phyloP scores from a whole-genome alignment of 2,113 vertebrate genomes.

The Pan paniscus region DNA sequence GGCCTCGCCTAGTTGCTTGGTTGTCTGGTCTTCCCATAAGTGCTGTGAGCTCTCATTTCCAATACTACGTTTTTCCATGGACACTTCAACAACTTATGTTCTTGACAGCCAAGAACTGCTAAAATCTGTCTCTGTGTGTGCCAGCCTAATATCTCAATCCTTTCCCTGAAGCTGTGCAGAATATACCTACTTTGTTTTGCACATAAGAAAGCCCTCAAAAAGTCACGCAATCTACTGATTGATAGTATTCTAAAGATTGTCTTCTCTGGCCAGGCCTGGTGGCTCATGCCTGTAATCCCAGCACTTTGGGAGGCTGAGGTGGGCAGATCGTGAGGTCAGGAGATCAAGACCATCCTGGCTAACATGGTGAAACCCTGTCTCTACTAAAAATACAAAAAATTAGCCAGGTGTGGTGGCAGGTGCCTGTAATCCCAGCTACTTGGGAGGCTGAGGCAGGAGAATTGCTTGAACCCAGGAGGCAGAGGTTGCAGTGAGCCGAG shows the following conservation, averaged over 20 bases:
- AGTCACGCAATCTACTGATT: not conserved
- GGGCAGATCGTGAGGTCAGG: no score
- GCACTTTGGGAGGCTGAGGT: no score
- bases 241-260: not conserved
- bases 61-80: not conserved
- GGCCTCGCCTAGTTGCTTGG: not conserved
- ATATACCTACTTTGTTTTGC: not conserved
- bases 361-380: no score
- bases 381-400: no score
- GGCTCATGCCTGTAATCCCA: no score
- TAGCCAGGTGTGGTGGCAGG: no score
- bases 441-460: no score
- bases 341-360: no score
- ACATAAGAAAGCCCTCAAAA: not conserved
- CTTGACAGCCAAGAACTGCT: not conserved
- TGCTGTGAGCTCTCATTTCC: not conserved
- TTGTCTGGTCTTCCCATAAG: not conserved
- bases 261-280: no score
- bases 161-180: not conserved
- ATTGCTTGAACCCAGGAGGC: no score
- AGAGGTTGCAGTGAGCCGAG: no score
- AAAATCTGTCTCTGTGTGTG: not conserved
- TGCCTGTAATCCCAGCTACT: no score
- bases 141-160: not conserved
- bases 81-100: not conserved